A percentile compares a stretch with the other conserved stretches of the same genome.
phyloP scores from a whole-genome alignment of 2,797 vertebrate genomes.

The Cossypha heuglini region DNA sequence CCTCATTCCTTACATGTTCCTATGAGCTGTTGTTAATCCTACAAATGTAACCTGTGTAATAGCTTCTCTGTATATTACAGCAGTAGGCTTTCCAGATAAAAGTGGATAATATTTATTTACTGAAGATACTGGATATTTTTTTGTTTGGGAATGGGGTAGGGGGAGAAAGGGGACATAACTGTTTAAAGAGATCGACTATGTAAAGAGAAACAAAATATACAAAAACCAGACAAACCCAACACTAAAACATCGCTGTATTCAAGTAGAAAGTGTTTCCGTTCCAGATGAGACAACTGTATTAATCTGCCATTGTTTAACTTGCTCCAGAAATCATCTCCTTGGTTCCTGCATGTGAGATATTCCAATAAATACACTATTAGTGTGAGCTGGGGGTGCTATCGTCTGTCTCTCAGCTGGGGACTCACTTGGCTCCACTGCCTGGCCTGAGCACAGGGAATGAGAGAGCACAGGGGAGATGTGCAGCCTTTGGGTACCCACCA shows the following conservation, averaged over 20 bases:
- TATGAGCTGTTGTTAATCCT: constrained; percentile 4
- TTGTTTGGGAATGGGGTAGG: constrained; percentile 52
- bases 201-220: constrained; percentile 40
- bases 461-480: fast-evolving
- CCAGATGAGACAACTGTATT: constrained; percentile 1
- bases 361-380: constrained; percentile 83
- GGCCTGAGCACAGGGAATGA: not conserved
- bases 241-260: constrained; percentile 47
- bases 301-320: constrained; percentile 57
- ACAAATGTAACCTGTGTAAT: constrained; percentile 31
- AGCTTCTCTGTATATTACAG: constrained; percentile 59
- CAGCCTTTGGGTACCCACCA: not conserved
- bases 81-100: constrained; percentile 58
- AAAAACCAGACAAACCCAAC: constrained; percentile 40
- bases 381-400: constrained; percentile 48
- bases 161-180: constrained; percentile 43
- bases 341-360: constrained; percentile 81
- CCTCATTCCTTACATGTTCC: not conserved
- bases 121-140: constrained; percentile 60
- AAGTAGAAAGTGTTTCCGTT: constrained; percentile 34
- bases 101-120: constrained; percentile 70
- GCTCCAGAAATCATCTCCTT: constrained; percentile 64
- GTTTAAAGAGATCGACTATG: constrained; percentile 22
- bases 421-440: not conserved
- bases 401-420: not conserved